Evolutionary conservation across 1,140 invertebrate genomes (phyloP), one percentile per base, ranked within the genome.

Genomic region (Pseudomyrmex sp.): DNA sequence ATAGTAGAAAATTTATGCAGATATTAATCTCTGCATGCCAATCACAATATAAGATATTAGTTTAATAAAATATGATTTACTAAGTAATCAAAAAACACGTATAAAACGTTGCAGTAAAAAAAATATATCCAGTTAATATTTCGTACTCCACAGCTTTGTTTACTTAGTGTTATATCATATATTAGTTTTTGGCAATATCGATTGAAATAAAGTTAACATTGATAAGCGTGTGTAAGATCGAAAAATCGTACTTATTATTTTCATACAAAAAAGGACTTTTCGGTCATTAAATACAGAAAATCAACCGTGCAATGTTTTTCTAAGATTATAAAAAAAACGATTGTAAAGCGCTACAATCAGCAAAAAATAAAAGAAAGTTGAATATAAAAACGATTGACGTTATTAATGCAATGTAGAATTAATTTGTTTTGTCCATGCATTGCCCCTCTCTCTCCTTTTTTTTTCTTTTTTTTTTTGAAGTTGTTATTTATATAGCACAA

Each of bases 21-120:
- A 58, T 0, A 59, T 2, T 62, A 44, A 35, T 66, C 23, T 75
- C 23, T 75, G 15, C 44, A 74, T 46, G n/a, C 48, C 46, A 35
- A 23, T 35, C 10, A 12, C 10, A 23, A 73, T 44, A 18, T 20
- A 61, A 76, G n/a, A 52, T 66, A 9, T 15, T 50, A 46, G 18
- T 66, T n/a, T 52, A 8, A 4, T 12, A 8, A 7, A 18, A 35
- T 65, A 12, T 35, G 23, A 66, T 66, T 18, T 65, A 23, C 59
- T 76, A 66, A 70, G 50, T 68, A 83, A 48, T 74, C 20, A 75
- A 23, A 23, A 35, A 48, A n/a, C 8, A 59, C n/a, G 1, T 84
- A 61, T 76, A 75, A 76, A 62, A 73, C 48, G 58, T 73, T 72
- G 20, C 35, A 73, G 10, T 48, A 44, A 82, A 58, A 74, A 62